Conservation (phyloP, 2,888 invertebrate species). For the Himalopsyche japonica region DNA sequence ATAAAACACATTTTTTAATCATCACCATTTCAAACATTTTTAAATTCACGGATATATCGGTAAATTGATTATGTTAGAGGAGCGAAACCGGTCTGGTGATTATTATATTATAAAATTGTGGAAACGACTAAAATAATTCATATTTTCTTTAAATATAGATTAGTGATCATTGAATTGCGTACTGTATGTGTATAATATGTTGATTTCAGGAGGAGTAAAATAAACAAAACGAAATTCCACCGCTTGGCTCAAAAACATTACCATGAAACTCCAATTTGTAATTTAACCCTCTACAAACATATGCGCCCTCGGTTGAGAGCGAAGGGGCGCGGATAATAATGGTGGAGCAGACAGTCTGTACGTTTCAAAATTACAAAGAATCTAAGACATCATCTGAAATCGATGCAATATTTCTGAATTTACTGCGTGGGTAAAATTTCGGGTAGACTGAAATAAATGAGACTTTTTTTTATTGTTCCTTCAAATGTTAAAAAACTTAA, state of each 20-base stretch:
- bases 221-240: background rate
- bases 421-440: background rate
- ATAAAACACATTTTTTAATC: too few species aligned
- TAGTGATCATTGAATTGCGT: background rate
- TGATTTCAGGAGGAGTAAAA: background rate
- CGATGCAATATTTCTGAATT: background rate
- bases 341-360: background rate
- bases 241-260: background rate
- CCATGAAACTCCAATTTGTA: conserved; percentile 20
- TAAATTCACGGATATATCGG: too few species aligned
- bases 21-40: too few species aligned
- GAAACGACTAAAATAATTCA: too few species aligned
- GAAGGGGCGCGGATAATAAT: background rate
- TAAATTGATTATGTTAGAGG: too few species aligned
- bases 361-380: background rate
- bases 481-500: too few species aligned
- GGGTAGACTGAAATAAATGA: too few species aligned
- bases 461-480: too few species aligned
- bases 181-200: background rate
- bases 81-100: too few species aligned
- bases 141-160: too few species aligned
- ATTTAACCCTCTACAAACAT: conserved; percentile 21
- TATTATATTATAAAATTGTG: too few species aligned
- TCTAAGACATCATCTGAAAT: background rate
- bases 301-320: background rate